A percentile compares a stretch with the other conserved stretches of the same genome.
phyloP scores from a whole-genome alignment of 30 jellyfish, hydroid and myxozoan species.

The Pseudorhiza aurosa region DNA sequence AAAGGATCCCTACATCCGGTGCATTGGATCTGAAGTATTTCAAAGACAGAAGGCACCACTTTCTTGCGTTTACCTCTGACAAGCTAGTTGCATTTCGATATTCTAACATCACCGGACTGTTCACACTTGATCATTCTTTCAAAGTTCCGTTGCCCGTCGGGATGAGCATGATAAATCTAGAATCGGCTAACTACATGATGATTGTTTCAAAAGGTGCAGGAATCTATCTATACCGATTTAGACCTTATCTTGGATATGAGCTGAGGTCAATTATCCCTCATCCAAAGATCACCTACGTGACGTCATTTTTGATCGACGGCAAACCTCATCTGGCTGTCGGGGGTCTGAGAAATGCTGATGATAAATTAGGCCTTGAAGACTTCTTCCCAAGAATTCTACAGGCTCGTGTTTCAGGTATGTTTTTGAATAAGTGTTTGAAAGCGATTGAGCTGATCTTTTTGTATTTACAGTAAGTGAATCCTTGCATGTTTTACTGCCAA shows the following conservation, averaged over 20 bases:
- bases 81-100: slow-evolving; percentile 23
- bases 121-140: slow-evolving; percentile 22
- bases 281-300: slow-evolving; percentile 29
- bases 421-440: too few species aligned
- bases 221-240: slow-evolving; percentile 38
- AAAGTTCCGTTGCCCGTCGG: slow-evolving; percentile 7
- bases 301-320: slow-evolving; percentile 19
- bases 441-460: too few species aligned
- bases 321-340: slow-evolving; percentile 38
- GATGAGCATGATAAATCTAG: not conserved
- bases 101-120: slow-evolving; percentile 16
- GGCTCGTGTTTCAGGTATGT: slow-evolving; percentile 15
- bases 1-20: slow-evolving; percentile 24
- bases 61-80: slow-evolving; percentile 32
- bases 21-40: slow-evolving; percentile 24
- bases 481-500: too few species aligned
- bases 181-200: slow-evolving; percentile 14
- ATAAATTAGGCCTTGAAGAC: not conserved
- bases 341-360: not conserved
- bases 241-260: slow-evolving; percentile 62
- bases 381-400: slow-evolving; percentile 19
- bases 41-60: slow-evolving; percentile 28
- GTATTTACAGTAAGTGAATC: too few species aligned
- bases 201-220: slow-evolving; percentile 39
- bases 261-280: slow-evolving; percentile 25